These are phyloP conservation scores for Anthopleura sola DNA, from an alignment of 64 coral and sea anemone genomes.

Conservation along the genomic window DNA sequence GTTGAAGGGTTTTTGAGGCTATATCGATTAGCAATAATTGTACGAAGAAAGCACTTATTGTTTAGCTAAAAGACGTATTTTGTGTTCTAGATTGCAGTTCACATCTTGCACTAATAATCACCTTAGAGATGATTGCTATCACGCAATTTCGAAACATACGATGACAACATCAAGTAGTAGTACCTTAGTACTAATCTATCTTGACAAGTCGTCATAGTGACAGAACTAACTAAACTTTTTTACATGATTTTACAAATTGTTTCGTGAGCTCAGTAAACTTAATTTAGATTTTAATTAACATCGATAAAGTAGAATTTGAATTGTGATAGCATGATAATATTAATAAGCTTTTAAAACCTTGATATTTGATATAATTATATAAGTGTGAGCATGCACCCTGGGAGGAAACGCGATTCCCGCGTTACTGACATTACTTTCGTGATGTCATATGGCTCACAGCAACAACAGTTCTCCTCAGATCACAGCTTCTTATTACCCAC, in stretches of 20 bases:
- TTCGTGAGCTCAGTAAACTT: not conserved
- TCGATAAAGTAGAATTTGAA: not conserved
- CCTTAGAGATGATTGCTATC: not conserved
- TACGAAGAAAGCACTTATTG: not conserved
- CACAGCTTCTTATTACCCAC: not conserved
- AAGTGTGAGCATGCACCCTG: not conserved
- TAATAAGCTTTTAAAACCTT: not conserved
- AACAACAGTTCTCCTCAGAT: not conserved
- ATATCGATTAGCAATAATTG: not conserved
- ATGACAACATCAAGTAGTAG: not conserved
- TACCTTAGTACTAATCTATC: not conserved
- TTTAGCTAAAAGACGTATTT: not conserved
- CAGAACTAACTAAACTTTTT: not conserved
- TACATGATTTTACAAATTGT: not conserved
- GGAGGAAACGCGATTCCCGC: not conserved
- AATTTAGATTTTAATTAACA: not conserved
- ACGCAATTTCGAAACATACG: not conserved
- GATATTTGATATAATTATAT: not conserved
- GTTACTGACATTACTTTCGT: not conserved
- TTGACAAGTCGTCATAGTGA: not conserved
- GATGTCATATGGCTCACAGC: slow-evolving; percentile 1
- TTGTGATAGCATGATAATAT: not conserved
- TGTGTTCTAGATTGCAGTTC: not conserved
- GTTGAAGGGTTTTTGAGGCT: not conserved
- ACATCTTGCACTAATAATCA: not conserved